Evolutionary conservation across 2,113 vertebrate genomes (phyloP), one percentile per base, ranked within the genome.

Genomic region (Notiomystis cincta): DNA sequence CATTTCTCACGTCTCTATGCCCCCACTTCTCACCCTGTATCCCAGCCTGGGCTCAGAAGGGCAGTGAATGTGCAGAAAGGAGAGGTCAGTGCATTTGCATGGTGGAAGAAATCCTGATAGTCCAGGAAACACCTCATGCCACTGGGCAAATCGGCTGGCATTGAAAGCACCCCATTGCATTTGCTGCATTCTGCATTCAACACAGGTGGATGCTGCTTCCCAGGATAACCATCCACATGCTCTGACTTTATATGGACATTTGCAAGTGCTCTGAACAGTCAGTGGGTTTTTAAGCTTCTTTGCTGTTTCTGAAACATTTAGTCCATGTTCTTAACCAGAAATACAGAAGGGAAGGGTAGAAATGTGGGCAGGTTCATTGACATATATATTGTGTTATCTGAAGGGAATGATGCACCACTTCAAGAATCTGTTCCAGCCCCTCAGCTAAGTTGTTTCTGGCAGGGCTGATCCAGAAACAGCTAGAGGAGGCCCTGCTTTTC

Each of bases 371-470:
- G 65, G 65, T 92, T 62, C 80, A 75, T 77, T 0, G 0, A 62
- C 51, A n/a, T 58, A 77, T 44, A 47, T 60, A 61, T 69, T 75
- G 35, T 67, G 14, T 60, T 89, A 76, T 94, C 89, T 79, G 75
- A 79, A 87, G 72, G 44, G 42, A 93, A 86, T 92, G 75, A 93
- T 73, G 40, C 7, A 75, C 31, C 7, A 11, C 80, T 86, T 67
- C 42, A 83, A 40, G 71, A 95, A 80, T 51, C 47, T 47, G 78
- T 77, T 73, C 60, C 58, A 91, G 61, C 51, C 51, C 77, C 64
- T 60, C 72, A 81, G 80, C 51, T 92, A 83, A 73, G 76, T 90
- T 94, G 76, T 93, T 95, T 87, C 95, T 94, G 88, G 90, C 82
- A 94, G 51, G 30, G 45, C 51, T 62, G 50, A 92, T 77, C 40